phyloP scores from a whole-genome alignment of 2,113 vertebrate species.

The Cisticola juncidis region DNA sequence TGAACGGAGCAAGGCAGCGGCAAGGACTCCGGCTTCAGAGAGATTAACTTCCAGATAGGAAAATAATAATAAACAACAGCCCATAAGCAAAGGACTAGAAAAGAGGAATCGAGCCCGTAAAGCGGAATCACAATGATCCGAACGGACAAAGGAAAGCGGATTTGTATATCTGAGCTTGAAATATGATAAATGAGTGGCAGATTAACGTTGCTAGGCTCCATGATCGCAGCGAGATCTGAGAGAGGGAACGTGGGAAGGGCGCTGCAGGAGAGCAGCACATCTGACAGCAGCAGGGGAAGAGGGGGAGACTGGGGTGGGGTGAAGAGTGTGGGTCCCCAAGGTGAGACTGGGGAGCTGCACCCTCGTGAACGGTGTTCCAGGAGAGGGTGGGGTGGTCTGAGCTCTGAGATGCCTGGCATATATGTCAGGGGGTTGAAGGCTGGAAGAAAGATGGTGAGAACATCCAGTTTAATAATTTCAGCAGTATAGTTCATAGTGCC shows the following conservation, averaged over 20 bases:
- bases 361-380: neutral
- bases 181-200: constrained; percentile 55
- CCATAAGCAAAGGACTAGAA: constrained; percentile 11
- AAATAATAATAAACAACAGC: constrained; percentile 61
- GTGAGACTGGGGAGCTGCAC: neutral
- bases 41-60: constrained; percentile 61
- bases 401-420: neutral
- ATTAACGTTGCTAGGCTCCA: constrained; percentile 52
- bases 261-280: neutral
- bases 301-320: neutral
- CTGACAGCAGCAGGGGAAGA: neutral
- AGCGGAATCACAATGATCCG: neutral
- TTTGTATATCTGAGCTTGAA: constrained; percentile 47
- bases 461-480: neutral
- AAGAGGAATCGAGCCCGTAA: constrained; percentile 22
- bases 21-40: constrained; percentile 58
- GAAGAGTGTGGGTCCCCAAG: neutral
- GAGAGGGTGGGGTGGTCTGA: neutral
- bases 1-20: neutral
- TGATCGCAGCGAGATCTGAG: constrained; percentile 18
- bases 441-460: neutral
- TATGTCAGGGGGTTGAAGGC: neutral
- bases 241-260: constrained; percentile 7
- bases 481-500: neutral
- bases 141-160: constrained; percentile 30